Evolutionary conservation across 2,888 invertebrate species (phyloP).

Genomic region (Eristalis intricaria): DNA sequence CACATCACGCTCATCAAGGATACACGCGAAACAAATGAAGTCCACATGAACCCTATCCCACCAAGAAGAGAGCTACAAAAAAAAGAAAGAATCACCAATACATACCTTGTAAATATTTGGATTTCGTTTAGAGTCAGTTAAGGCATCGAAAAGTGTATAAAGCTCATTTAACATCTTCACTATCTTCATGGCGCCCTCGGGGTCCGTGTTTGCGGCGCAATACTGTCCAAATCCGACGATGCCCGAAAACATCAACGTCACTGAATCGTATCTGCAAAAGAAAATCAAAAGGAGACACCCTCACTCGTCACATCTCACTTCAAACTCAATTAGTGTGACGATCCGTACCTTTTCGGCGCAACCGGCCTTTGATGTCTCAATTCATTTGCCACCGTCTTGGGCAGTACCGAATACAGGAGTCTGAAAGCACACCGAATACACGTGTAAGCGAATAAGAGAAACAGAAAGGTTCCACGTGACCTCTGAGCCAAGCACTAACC

Average conservation of each 20-base stretch:
- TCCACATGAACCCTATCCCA: too few species aligned
- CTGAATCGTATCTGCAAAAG: slow-evolving; percentile 89
- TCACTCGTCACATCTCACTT: neutral
- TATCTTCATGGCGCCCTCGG: slow-evolving; percentile 97
- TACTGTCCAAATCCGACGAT: slow-evolving; percentile 95
- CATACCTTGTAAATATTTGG: slow-evolving; percentile 96
- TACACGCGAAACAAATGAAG: too few species aligned
- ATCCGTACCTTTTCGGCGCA: slow-evolving; percentile 89
- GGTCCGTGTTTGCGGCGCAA: slow-evolving; percentile 94
- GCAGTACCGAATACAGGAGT: slow-evolving; percentile 95
- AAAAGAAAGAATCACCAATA: neutral
- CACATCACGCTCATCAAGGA: too few species aligned
- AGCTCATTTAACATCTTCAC: slow-evolving; percentile 96
- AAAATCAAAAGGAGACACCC: slow-evolving; percentile 46
- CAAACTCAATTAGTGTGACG: neutral
- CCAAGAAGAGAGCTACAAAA: too few species aligned
- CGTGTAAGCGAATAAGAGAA: slow-evolving; percentile 13
- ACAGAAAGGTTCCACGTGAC: slow-evolving; percentile 29
- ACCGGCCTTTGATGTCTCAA: slow-evolving; percentile 95
- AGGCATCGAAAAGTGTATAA: slow-evolving; percentile 96
- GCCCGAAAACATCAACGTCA: slow-evolving; percentile 96
- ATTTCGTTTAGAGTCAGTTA: slow-evolving; percentile 95
- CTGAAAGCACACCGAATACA: slow-evolving; percentile 82
- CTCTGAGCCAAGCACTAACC: slow-evolving; percentile 82
- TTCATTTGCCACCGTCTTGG: slow-evolving; percentile 97